Evolutionary conservation across 2,797 vertebrate genomes (phyloP).

Genomic region (Oreortyx pictus): DNA sequence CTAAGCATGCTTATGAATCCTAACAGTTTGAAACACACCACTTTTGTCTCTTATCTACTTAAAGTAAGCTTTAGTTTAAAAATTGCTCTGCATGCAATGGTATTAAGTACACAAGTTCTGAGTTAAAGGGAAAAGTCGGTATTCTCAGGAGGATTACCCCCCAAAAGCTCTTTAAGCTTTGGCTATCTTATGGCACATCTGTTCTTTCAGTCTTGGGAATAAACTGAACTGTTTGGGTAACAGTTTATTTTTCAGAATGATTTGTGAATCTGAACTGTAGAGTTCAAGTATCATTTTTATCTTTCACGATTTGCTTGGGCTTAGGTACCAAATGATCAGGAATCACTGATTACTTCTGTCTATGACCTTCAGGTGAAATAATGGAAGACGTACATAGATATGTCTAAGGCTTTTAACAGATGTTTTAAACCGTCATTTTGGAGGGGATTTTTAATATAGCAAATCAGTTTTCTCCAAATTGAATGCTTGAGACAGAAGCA

Average conservation of each 20-base stretch:
- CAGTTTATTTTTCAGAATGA: constrained; percentile 52
- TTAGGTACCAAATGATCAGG: not conserved
- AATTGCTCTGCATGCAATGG: constrained; percentile 24
- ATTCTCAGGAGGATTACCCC: not conserved
- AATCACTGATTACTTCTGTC: not conserved
- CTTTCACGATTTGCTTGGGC: not conserved
- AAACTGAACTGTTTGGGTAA: constrained; percentile 30
- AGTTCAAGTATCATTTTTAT: constrained; percentile 23
- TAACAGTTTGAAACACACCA: constrained; percentile 3
- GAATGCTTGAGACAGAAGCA: not conserved
- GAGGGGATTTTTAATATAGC: not conserved
- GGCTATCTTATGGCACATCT: not conserved
- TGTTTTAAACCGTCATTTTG: constrained; percentile 18
- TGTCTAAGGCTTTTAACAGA: not conserved
- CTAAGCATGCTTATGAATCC: not conserved
- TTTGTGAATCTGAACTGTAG: constrained; percentile 19
- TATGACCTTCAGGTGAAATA: constrained; percentile 10
- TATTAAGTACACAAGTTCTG: constrained; percentile 31
- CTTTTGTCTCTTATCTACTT: constrained; percentile 55
- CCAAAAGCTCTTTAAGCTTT: not conserved
- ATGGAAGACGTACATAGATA: not conserved
- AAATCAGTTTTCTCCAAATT: not conserved
- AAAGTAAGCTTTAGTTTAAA: constrained; percentile 52
- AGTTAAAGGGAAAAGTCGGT: constrained; percentile 24
- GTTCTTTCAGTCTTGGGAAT: not conserved